Base-by-base conservation (phyloP, 1,140 invertebrate genomes). In the Megalopta genalis region DNA sequence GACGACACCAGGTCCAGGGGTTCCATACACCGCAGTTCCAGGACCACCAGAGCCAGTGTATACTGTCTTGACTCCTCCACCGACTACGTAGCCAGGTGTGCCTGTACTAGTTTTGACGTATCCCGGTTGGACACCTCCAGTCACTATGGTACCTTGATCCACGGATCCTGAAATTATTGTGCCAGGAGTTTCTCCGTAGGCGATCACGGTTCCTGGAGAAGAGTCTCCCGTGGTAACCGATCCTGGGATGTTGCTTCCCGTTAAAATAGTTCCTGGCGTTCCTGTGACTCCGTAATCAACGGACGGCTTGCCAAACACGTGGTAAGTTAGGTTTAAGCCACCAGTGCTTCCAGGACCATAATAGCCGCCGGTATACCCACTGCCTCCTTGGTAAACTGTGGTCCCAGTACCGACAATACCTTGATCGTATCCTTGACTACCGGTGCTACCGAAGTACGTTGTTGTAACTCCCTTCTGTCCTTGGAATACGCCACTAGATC, bases 71-170 rank as follows among this genome's bases (percentile, higher is more conserved):
- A 86, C 37, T 69, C 88, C 90, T 21, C 81, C 72, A 8, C 39
- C 86, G 2, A 85, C 60, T 8, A 80, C 82, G 52, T 89, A 91
- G 42, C 89, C 88, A 16, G 86, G 81, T 14, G 86, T 73, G 25
- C 85, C 86, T 14, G 85, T 52, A 27, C 81, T 65, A 57, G 81
- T 80, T 52, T 83, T 65, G 0, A 83, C 39, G 14, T 86, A 90
- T 14, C 83, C 88, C 49, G 88, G 87, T 32, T 69, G 68, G 18
- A 10, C 37, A 10, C 37, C n/a, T 59, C 83, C 83, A 9, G 77
- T 75, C 52, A 60, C 12, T 27, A 87, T 49, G 14, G 18, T 39
- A 4, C 81, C 86, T 69, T 88, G 82, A 1, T 86, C 52, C 14
- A 59, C 14, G 7, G 46, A 46, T 42, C 83, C 75, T 52, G 69